Evolutionary conservation across 2,888 invertebrate species (phyloP), one percentile per base, ranked within the genome.

Genomic region (Melanargia galathea): DNA sequence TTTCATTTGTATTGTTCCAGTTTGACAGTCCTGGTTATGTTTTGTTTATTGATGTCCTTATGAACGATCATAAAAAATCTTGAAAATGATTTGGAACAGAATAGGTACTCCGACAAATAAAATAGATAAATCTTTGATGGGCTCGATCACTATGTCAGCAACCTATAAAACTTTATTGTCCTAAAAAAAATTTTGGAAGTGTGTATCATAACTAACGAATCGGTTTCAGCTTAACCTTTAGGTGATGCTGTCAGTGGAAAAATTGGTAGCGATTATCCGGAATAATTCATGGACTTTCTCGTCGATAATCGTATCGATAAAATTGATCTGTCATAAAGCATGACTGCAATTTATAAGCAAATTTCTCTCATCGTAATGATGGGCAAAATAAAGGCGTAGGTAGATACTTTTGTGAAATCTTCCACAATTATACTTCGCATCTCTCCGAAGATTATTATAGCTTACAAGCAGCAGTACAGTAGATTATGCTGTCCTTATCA

Each of bases 21-120:
- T 87, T 87, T 87, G 86, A 87, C 84, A 81, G 83, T 84, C 82
- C 84, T 48, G 48, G 84, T 84, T 86, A 84, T 84, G 79, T 85
- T 84, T 83, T 79, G 74, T 80, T 82, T 77, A 26, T 49, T 49
- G 16, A 49, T 18, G 26, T 30, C 30, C 51, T 51, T 51, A 30
- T 26, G 18, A 30, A n/a, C 6, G 1, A 8, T 49, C 8, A 2
- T 26, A 26, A 49, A 7, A 11, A 20, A 11, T 11, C 22, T 46
- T 22, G 2, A 1, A 10, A 43, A 20, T 13, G 45, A 13, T 46
- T 46, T 22, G 40, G 40, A 16, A n/a, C 16, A 40, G 13, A 30
- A 30, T n/a, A n/a, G n/a, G n/a, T n/a, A 30, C 8, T 30, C 30
- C 1, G 8, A 30, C 5, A 30, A 30, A 30, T 30, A 30, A 38